Percentiles rank a stretch among this genome's conserved stretches.
phyloP scores from a whole-genome alignment of 1,140 invertebrate genomes.

The Contarinia nasturtii region DNA sequence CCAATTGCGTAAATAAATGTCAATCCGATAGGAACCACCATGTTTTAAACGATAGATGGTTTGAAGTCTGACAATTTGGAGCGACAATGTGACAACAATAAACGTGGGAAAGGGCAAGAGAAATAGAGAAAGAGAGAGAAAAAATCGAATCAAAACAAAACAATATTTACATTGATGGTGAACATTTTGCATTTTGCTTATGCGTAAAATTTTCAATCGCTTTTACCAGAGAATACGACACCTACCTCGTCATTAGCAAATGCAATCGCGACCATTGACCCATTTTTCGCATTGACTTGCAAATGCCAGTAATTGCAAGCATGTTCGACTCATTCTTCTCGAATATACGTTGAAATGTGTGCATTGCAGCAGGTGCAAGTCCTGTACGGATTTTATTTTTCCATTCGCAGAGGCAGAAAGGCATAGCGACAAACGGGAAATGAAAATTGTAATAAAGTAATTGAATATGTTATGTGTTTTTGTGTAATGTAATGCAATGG shows the following conservation, averaged over 20 bases:
- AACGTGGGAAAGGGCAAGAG: too few species aligned
- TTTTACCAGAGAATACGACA: background rate
- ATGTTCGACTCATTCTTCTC: constrained; percentile 27
- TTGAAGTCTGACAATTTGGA: constrained; percentile 21
- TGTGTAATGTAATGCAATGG: background rate
- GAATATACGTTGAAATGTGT: constrained; percentile 38
- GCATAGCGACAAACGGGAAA: too few species aligned
- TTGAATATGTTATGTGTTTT: background rate
- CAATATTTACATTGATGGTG: too few species aligned
- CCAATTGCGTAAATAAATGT: constrained; percentile 20
- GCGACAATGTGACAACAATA: too few species aligned
- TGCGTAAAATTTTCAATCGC: background rate
- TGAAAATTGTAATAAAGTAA: too few species aligned
- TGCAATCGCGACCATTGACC: constrained; percentile 41
- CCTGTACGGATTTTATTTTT: constrained; percentile 11
- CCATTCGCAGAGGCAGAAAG: background rate
- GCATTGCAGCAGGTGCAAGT: constrained; percentile 26
- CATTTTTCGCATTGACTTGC: constrained; percentile 32
- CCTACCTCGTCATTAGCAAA: constrained; percentile 41
- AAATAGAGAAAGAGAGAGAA: background rate
- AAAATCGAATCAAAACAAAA: too few species aligned
- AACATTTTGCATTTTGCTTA: background rate
- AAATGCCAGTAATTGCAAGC: constrained; percentile 32
- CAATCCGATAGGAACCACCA: constrained; percentile 9
- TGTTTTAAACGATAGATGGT: constrained; percentile 10